A percentile compares a stretch with the other conserved stretches of the same genome.
Conservation (phyloP, 2,888 invertebrate genomes). For the Galeopsomyia nigrocyanea region DNA sequence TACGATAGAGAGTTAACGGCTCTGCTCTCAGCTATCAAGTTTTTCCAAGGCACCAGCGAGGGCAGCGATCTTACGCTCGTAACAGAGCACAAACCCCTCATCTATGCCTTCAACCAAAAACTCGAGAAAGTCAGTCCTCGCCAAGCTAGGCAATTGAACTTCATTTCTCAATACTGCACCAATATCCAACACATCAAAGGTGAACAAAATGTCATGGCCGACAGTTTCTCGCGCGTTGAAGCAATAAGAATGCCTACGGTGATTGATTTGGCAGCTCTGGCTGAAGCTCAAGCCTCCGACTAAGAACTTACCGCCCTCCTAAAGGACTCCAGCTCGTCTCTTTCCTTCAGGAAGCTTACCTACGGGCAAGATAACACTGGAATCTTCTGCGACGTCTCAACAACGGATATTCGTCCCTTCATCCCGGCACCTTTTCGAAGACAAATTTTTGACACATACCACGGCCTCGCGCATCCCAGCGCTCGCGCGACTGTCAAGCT, state of each 20-base stretch:
- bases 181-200: background rate
- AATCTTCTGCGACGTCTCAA: slow-evolving; percentile 43
- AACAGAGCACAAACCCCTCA: slow-evolving; percentile 48
- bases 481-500: no score
- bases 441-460: slow-evolving; percentile 47
- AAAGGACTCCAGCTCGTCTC: background rate
- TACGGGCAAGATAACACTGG: background rate
- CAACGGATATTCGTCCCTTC: slow-evolving; percentile 40
- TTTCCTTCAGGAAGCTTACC: background rate
- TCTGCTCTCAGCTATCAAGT: slow-evolving; percentile 50
- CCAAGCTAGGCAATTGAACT: background rate
- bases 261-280: background rate
- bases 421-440: slow-evolving; percentile 41
- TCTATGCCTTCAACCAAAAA: slow-evolving; percentile 18
- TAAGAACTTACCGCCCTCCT: slow-evolving; percentile 12
- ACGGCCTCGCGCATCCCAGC: slow-evolving; percentile 51
- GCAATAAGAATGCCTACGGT: background rate
- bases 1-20: slow-evolving; percentile 55
- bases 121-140: background rate
- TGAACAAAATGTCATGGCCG: background rate
- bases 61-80: slow-evolving; percentile 42
- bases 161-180: background rate
- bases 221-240: background rate
- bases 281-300: slow-evolving; percentile 8
- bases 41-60: slow-evolving; percentile 51